phyloP scores from a whole-genome alignment of 2,113 vertebrate genomes.

The Oryzias celebensis region DNA sequence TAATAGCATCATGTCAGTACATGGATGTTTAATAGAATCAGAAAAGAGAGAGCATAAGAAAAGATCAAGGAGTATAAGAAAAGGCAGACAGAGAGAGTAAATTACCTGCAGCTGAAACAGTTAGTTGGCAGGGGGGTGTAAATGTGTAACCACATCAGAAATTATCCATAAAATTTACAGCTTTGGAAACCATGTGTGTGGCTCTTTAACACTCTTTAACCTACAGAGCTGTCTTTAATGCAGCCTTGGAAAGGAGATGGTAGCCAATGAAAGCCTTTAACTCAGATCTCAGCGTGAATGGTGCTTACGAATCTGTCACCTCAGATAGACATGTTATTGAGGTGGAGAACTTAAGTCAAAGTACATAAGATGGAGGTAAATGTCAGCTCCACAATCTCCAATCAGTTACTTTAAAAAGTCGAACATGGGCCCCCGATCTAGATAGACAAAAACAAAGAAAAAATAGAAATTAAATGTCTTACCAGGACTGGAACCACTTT shows the following conservation, averaged over 20 bases:
- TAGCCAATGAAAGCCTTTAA: not conserved
- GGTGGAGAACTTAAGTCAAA: not conserved
- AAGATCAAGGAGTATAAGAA: conserved; percentile 18
- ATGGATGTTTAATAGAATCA: conserved; percentile 1
- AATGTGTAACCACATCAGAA: conserved; percentile 79
- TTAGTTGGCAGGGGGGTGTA: conserved; percentile 65
- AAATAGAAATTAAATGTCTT: conserved; percentile 33
- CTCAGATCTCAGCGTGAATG: not conserved
- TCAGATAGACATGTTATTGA: not conserved
- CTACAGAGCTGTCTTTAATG: conserved; percentile 37
- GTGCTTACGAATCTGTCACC: conserved; percentile 10
- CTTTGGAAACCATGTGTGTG: conserved; percentile 75
- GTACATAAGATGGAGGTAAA: conserved; percentile 43
- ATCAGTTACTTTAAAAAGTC: conserved; percentile 64
- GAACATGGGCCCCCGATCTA: conserved; percentile 12
- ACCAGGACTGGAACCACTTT: conserved; percentile 55
- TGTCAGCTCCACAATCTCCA: conserved; percentile 23
- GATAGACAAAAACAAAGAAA: conserved; percentile 1
- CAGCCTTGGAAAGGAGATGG: conserved; percentile 20
- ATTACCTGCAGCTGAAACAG: conserved; percentile 73
- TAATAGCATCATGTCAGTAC: not conserved
- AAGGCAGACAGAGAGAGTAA: conserved; percentile 52
- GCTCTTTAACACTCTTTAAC: conserved; percentile 65
- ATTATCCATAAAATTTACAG: conserved; percentile 80
- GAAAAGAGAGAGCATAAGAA: conserved; percentile 24